Base-by-base conservation (phyloP, 2,797 vertebrate species). In the Sebastes glaucus region DNA sequence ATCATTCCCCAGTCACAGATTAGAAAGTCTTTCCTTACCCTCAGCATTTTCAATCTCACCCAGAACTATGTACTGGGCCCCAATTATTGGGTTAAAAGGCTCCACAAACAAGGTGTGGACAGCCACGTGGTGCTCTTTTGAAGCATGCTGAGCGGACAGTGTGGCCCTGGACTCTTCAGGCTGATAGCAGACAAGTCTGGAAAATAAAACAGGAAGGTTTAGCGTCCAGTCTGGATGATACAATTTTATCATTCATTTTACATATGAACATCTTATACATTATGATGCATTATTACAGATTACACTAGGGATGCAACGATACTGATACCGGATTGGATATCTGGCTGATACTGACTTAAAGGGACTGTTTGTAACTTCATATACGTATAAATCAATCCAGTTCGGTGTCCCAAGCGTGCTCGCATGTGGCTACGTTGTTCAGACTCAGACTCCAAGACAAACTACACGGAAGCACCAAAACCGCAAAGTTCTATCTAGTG, bases 71-170 rank as follows among this genome's bases (percentile, higher is more conserved):
- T 99, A 99, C 42, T 96, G 89, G 70, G 97, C 96, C 46, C 97
- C 97, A 73, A 96, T 79, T 53, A 96, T 96, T 30, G 97, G 96
- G 80, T 96, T 93, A 88, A 99, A 98, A 0, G 98, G 98, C 88
- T 99, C 98, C 91, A 99, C 97, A 86, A 97, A 91, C 52, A 74
- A 62, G 3, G 98, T 99, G 65, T 96, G 90, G 5, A 99, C 73
- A 0, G 71, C 65, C 67, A 99, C 79, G 1, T 49, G 91, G 89
- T 97, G 95, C 67, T 96, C 95, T 49, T 88, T 83, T 0, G 96
- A 95, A 9, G 89, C 88, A 27, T 95, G 95, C 71, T 96, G 96
- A 11, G 93, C 78, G 1, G 89, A 93, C 67, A 99, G 94, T 2
- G 93, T 20, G 0, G 96, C 97, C 84, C 90, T 90, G 6, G 98